Evolutionary conservation across 2,797 vertebrate genomes (phyloP).

Genomic region (Cossypha heuglini): DNA sequence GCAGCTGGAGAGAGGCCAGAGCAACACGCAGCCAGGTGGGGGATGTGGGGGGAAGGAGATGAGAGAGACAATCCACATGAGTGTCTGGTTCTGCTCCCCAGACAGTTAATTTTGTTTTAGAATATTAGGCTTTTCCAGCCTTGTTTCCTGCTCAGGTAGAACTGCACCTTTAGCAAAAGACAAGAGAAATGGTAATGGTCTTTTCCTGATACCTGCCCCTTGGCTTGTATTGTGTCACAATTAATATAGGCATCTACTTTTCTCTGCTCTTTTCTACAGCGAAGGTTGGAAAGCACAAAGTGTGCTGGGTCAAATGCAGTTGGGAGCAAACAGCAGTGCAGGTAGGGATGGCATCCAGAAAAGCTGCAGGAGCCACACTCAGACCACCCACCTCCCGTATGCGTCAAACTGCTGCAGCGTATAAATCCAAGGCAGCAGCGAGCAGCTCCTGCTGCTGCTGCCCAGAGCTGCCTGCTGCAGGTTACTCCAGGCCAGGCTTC

Average conservation of each 20-base stretch:
- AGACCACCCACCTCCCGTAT: not conserved
- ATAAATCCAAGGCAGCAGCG: not conserved
- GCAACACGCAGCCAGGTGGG: fast-evolving
- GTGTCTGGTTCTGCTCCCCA: not conserved
- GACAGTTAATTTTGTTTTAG: not conserved
- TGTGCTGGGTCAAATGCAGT: not conserved
- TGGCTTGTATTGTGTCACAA: not conserved
- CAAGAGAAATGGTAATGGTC: not conserved
- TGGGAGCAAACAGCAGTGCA: not conserved
- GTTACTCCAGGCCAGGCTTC: not conserved
- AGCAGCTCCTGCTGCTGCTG: not conserved
- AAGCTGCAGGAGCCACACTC: not conserved
- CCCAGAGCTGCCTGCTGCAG: not conserved
- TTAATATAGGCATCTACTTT: not conserved
- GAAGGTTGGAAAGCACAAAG: not conserved
- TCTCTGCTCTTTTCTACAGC: not conserved
- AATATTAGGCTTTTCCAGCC: not conserved
- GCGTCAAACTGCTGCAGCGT: not conserved
- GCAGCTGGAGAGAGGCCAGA: not conserved
- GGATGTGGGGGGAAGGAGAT: not conserved
- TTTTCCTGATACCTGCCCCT: not conserved
- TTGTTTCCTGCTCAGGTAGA: not conserved
- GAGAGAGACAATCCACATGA: not conserved
- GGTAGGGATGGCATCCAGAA: not conserved
- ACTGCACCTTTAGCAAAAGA: not conserved